Evolutionary conservation across 2,888 invertebrate genomes (phyloP).

Genomic region (Oscheius sp.): DNA sequence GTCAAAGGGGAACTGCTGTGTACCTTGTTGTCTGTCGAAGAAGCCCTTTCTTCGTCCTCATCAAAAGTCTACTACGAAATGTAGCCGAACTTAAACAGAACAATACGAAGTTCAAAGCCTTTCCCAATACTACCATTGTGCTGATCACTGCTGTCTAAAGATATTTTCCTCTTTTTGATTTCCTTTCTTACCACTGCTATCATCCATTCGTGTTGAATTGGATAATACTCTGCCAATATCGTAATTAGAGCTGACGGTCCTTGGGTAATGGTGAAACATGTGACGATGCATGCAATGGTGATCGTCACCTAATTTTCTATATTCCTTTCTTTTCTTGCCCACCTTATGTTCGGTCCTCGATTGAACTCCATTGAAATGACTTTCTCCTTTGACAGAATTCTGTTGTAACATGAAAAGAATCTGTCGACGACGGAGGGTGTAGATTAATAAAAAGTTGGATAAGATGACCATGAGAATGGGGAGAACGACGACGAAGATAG

Average conservation of each 20-base stretch:
- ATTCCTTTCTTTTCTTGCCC: background rate
- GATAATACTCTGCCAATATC: slow-evolving; percentile 40
- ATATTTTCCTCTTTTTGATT: background rate
- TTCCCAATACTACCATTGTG: slow-evolving; percentile 63
- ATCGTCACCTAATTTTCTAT: slow-evolving; percentile 49
- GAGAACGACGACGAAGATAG: slow-evolving; percentile 60
- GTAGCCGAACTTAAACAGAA: slow-evolving; percentile 63
- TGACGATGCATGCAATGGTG: slow-evolving; percentile 65
- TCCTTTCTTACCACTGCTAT: slow-evolving; percentile 37
- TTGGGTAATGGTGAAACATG: slow-evolving; percentile 66
- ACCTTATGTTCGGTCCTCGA: slow-evolving; percentile 59
- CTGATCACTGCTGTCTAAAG: slow-evolving; percentile 47
- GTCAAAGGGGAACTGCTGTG: slow-evolving; percentile 34
- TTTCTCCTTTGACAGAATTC: slow-evolving; percentile 40
- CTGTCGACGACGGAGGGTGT: slow-evolving; percentile 58
- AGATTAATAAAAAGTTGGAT: slow-evolving; percentile 62
- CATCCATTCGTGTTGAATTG: slow-evolving; percentile 33
- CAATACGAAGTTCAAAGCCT: slow-evolving; percentile 65
- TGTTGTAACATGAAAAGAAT: slow-evolving; percentile 48
- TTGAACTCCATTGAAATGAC: slow-evolving; percentile 45
- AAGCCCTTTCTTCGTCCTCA: slow-evolving; percentile 57
- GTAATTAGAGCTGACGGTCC: slow-evolving; percentile 57
- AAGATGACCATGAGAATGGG: slow-evolving; percentile 62
- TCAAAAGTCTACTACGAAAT: slow-evolving; percentile 60
- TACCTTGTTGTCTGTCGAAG: slow-evolving; percentile 52